These are phyloP conservation scores for Protomyctophum bolini DNA, from an alignment of 2,113 vertebrate species.

Conservation along the genomic window DNA sequence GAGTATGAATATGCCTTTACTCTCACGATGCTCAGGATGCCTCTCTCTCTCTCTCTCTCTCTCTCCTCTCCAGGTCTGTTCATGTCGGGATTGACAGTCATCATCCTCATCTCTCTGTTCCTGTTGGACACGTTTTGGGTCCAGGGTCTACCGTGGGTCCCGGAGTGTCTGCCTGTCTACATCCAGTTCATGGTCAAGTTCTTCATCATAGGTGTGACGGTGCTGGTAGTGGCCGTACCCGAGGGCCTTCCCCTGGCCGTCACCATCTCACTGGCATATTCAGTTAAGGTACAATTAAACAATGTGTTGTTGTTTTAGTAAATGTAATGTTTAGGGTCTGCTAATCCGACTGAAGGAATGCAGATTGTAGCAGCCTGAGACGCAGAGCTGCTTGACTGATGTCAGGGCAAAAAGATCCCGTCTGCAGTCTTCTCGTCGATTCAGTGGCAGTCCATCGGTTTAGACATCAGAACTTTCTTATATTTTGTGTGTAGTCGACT, in stretches of 20 bases:
- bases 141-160: constrained; percentile 86
- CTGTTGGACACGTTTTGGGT: constrained; percentile 94
- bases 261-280: constrained; percentile 97
- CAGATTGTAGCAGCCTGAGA: no score
- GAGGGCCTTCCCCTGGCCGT: constrained; percentile 98
- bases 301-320: constrained; percentile 31
- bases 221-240: constrained; percentile 96
- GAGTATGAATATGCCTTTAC: no score
- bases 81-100: constrained; percentile 94
- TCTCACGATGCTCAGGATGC: background rate
- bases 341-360: background rate
- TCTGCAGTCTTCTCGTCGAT: no score
- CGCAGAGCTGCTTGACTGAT: no score
- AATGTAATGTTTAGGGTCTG: background rate
- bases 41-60: constrained; percentile 15
- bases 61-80: constrained; percentile 83
- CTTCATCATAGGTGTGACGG: constrained; percentile 98
- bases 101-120: constrained; percentile 94
- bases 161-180: constrained; percentile 92
- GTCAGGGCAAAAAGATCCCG: no score
- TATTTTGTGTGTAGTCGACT: no score
- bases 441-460: no score
- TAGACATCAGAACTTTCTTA: no score
- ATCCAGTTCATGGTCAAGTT: constrained; percentile 98
- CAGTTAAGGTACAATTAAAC: constrained; percentile 87